Conservation (phyloP, 2,888 invertebrate genomes). For the Limnephilus rhombicus region DNA sequence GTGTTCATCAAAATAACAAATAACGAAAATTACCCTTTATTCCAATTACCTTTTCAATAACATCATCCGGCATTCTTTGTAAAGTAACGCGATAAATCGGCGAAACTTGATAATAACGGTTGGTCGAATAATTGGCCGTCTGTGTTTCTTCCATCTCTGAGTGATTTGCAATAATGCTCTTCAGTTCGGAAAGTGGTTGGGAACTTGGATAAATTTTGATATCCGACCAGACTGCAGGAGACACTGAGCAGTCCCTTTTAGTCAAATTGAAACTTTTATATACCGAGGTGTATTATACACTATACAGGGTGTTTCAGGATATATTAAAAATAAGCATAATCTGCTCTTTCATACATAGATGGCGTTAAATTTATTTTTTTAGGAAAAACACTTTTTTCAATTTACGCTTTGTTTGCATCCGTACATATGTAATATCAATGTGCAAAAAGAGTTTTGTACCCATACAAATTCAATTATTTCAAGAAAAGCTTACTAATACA, state of each 20-base stretch:
- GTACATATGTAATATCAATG: too few relatives aligned
- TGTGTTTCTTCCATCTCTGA: conserved; percentile 33
- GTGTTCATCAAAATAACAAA: too few relatives aligned
- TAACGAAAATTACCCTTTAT: too few relatives aligned
- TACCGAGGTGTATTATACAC: conserved; percentile 8
- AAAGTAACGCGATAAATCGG: too few relatives aligned
- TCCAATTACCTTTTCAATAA: neutral
- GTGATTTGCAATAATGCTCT: conserved; percentile 36
- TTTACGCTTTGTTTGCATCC: too few relatives aligned
- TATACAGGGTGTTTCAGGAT: conserved; percentile 24
- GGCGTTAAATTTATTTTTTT: too few relatives aligned
- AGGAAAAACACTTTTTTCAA: too few relatives aligned
- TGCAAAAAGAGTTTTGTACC: too few relatives aligned
- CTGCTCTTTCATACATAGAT: too few relatives aligned
- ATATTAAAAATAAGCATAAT: too few relatives aligned
- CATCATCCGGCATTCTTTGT: neutral
- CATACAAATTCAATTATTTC: too few relatives aligned
- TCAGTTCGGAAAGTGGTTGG: conserved; percentile 10
- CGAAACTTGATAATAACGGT: conserved; percentile 21
- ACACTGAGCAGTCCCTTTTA: conserved; percentile 80
- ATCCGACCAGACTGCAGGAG: conserved; percentile 70
- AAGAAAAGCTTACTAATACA: too few relatives aligned
- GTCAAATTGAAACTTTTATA: conserved; percentile 79
- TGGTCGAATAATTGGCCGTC: conserved; percentile 40
- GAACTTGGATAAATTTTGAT: conserved; percentile 71